phyloP scores from a whole-genome alignment of 1,140 invertebrate genomes.

The Globodera rostochiensis region DNA sequence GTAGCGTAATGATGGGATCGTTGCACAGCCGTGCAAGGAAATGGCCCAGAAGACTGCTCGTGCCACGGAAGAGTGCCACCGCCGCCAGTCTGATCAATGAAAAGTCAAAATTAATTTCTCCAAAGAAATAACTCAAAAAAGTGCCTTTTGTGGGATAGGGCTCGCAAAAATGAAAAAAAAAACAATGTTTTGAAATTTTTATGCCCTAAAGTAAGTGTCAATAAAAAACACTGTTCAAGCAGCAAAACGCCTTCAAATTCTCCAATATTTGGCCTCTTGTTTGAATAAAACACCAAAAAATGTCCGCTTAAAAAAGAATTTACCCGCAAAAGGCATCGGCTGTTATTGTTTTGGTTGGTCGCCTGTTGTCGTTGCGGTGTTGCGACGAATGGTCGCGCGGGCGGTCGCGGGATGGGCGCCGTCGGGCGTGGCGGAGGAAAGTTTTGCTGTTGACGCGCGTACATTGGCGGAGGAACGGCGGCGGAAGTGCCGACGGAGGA shows the following conservation, averaged over 20 bases:
- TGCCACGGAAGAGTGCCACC: not conserved
- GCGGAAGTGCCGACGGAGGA: not conserved
- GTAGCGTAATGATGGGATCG: not conserved
- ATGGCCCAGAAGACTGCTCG: not conserved
- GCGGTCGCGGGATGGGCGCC: conserved; percentile 1
- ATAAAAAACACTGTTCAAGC: not conserved
- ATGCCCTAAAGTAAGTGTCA: not conserved
- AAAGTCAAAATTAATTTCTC: too few species aligned
- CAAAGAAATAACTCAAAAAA: too few species aligned
- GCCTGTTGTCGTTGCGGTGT: not conserved
- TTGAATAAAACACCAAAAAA: not conserved
- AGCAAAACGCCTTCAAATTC: not conserved
- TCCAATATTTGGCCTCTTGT: not conserved
- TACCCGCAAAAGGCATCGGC: not conserved
- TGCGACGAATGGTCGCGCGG: not conserved
- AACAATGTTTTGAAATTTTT: too few species aligned
- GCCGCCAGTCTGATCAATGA: too few species aligned
- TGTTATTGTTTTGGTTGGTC: not conserved
- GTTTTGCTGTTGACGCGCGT: conserved; percentile 8
- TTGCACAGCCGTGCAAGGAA: not conserved
- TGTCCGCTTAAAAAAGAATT: not conserved
- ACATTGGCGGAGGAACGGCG: not conserved
- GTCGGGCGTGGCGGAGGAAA: not conserved
- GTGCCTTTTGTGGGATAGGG: too few species aligned
- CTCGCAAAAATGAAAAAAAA: too few species aligned